phyloP scores from a whole-genome alignment of 1,140 invertebrate genomes.

The Bombus fervidus region DNA sequence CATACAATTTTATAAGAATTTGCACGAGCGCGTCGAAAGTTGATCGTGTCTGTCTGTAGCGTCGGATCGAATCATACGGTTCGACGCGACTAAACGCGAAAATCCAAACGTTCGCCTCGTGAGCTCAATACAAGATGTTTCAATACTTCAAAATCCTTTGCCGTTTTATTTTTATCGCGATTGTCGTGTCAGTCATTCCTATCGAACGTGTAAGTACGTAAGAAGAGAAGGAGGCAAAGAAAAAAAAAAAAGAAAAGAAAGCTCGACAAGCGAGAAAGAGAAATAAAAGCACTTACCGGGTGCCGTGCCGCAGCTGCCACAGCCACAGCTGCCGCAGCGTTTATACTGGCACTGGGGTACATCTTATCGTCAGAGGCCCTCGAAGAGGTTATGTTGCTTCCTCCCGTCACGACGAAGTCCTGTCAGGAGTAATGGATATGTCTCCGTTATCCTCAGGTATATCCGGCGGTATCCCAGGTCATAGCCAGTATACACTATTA shows the following conservation, averaged over 20 bases:
- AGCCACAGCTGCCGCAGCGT: conserved; percentile 84
- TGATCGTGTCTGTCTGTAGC: neutral
- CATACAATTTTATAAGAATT: neutral
- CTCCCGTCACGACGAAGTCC: conserved; percentile 37
- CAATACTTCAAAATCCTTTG: neutral
- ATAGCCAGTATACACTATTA: conserved; percentile 52
- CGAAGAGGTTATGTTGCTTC: conserved; percentile 53
- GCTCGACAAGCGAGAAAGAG: conserved; percentile 1
- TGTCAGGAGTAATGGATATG: conserved; percentile 46
- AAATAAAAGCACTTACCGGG: conserved; percentile 80
- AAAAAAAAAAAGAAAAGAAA: conserved; percentile 13
- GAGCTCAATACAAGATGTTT: conserved; percentile 17
- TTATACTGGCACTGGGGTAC: conserved; percentile 85
- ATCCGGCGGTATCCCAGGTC: conserved; percentile 55
- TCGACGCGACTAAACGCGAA: conserved; percentile 17
- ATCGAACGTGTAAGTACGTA: conserved; percentile 3
- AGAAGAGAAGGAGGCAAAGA: neutral
- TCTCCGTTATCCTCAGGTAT: conserved; percentile 58
- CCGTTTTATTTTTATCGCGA: conserved; percentile 28
- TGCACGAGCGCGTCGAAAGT: neutral
- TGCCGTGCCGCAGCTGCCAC: conserved; percentile 85
- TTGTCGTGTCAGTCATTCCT: conserved; percentile 29
- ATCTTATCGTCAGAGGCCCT: conserved; percentile 75
- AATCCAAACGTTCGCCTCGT: conserved; percentile 22
- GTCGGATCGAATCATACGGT: conserved; percentile 24